phyloP scores from a whole-genome alignment of 2,888 invertebrate genomes.

The Phanerotoma sp. region DNA sequence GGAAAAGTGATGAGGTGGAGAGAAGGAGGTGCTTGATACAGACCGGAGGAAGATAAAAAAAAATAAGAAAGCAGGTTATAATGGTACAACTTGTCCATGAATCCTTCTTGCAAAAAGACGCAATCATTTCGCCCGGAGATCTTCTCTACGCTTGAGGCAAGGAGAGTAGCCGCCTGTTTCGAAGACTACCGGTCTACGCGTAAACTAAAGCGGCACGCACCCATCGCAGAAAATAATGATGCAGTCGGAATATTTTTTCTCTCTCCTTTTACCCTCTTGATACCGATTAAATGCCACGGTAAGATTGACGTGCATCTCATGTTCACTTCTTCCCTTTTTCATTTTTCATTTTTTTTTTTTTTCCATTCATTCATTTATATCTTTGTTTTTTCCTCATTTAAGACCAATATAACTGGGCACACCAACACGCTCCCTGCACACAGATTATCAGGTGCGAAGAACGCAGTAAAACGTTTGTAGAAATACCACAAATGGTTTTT shows the following conservation, averaged over 20 bases:
- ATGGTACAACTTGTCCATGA: constrained; percentile 24
- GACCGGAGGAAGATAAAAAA: too few species aligned
- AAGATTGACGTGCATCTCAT: not conserved
- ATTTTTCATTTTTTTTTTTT: not conserved
- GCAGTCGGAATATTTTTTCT: constrained; percentile 1
- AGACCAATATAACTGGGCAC: too few species aligned
- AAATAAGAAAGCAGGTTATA: constrained; percentile 9
- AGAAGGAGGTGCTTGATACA: too few species aligned
- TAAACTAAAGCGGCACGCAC: constrained; percentile 3
- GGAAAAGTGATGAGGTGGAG: constrained; percentile 1
- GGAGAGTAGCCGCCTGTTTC: constrained; percentile 10
- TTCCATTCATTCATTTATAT: too few species aligned
- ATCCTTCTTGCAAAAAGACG: constrained; percentile 22
- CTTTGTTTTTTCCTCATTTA: not conserved
- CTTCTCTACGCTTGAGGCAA: constrained; percentile 23
- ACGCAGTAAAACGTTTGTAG: not conserved
- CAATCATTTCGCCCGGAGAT: constrained; percentile 25
- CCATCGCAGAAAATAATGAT: not conserved
- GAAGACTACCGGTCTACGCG: constrained; percentile 20
- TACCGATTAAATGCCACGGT: not conserved
- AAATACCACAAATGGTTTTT: not conserved
- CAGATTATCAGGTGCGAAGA: not conserved
- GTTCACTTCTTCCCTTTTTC: not conserved
- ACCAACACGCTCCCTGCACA: too few species aligned
- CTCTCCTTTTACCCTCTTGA: not conserved